These are phyloP conservation scores for Pocillopora verrucosa DNA, from an alignment of 64 coral and sea anemone species.

Conservation along the genomic window DNA sequence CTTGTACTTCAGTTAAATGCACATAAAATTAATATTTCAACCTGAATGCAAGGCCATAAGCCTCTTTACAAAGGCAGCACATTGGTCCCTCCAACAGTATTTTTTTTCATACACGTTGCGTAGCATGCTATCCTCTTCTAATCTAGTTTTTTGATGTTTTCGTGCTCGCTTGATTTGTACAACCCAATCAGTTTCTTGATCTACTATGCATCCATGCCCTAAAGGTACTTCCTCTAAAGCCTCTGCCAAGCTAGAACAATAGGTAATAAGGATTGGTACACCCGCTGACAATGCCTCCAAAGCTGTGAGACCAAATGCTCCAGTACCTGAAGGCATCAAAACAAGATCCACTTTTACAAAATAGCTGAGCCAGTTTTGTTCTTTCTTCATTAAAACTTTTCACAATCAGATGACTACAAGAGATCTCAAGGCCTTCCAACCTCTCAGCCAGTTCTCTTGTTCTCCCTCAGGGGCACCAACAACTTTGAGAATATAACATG, in stretches of 20 bases:
- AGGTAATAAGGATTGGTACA: not conserved
- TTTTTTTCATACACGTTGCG: not conserved
- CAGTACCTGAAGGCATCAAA: not conserved
- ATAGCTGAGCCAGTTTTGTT: not conserved
- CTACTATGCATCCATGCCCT: not conserved
- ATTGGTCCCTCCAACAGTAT: not conserved
- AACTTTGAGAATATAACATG: not conserved
- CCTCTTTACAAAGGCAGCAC: not conserved
- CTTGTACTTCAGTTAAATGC: too few species aligned
- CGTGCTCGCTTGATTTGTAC: not conserved
- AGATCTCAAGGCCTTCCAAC: not conserved
- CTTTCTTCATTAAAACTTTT: not conserved
- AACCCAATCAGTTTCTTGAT: not conserved
- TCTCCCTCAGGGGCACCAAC: constrained; percentile 2
- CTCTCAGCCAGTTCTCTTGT: not conserved
- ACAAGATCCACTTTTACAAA: not conserved
- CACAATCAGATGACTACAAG: not conserved
- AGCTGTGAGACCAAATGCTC: not conserved
- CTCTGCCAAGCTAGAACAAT: not conserved
- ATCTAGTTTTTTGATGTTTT: not conserved
- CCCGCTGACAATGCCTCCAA: constrained; percentile 11
- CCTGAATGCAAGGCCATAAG: too few species aligned
- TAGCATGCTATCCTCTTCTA: not conserved
- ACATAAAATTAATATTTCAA: too few species aligned
- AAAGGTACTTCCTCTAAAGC: not conserved